Conservation (phyloP, 2,888 invertebrate species). For the Azorinus chamasolen region DNA sequence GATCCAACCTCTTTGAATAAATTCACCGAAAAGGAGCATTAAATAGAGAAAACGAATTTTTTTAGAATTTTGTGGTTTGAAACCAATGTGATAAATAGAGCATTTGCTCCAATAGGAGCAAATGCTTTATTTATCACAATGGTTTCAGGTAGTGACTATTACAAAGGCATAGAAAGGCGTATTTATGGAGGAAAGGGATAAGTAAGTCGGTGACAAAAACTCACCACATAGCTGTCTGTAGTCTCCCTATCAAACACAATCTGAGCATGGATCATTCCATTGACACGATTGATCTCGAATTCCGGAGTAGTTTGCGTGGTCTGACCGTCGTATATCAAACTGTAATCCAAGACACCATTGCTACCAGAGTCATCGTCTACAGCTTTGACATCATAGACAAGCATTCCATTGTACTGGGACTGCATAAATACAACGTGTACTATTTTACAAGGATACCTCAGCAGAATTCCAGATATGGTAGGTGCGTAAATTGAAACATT, state of each 20-base stretch:
- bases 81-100: no score
- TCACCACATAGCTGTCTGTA: slow-evolving; percentile 76
- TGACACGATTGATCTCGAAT: slow-evolving; percentile 92
- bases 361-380: slow-evolving; percentile 93
- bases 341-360: slow-evolving; percentile 94
- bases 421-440: slow-evolving; percentile 32
- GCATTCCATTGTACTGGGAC: slow-evolving; percentile 81
- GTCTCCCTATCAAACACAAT: slow-evolving; percentile 90
- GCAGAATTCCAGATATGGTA: background rate
- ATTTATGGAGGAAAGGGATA: no score
- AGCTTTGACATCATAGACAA: slow-evolving; percentile 93
- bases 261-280: slow-evolving; percentile 93
- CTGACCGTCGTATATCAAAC: slow-evolving; percentile 89
- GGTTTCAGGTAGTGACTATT: no score
- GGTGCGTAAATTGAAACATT: background rate
- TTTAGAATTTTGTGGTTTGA: no score
- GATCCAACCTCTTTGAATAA: no score
- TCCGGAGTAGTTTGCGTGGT: slow-evolving; percentile 93
- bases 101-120: no score
- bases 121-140: no score
- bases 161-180: no score
- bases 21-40: no score
- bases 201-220: slow-evolving; percentile 44
- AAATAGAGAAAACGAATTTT: no score
- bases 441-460: background rate